A percentile compares a stretch with the other conserved stretches of the same genome.
These are phyloP conservation scores for Corythornis leucogaster DNA, from an alignment of 2,797 vertebrate species.

Conservation along the genomic window DNA sequence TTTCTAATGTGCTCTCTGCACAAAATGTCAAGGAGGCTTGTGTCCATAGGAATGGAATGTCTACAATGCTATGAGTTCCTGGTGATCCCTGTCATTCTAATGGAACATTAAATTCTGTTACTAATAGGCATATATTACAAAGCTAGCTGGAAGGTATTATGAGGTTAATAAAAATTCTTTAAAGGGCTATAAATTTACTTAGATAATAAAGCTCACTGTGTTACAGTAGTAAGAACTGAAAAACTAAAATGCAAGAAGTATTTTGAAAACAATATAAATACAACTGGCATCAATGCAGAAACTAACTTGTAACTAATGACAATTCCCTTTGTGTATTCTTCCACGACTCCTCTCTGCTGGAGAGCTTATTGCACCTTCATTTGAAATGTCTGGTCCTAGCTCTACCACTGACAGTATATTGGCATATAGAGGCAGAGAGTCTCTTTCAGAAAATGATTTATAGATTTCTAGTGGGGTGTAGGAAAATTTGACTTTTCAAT, in stretches of 20 bases:
- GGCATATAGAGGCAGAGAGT: neutral
- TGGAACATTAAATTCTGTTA: neutral
- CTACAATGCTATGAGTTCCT: neutral
- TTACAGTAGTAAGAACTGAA: neutral
- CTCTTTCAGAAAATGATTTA: neutral
- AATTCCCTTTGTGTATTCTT: neutral
- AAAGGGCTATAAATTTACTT: neutral
- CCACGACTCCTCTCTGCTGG: neutral
- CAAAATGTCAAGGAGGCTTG: neutral
- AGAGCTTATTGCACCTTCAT: neutral
- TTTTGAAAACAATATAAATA: neutral
- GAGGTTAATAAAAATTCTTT: neutral
- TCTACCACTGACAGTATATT: neutral
- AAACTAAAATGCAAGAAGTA: neutral
- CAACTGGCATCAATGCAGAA: neutral
- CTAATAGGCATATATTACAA: neutral
- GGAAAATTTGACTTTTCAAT: constrained; percentile 18
- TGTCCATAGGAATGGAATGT: neutral
- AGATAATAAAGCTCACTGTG: neutral
- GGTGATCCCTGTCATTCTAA: constrained; percentile 14
- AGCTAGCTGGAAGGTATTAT: neutral
- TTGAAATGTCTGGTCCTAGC: neutral
- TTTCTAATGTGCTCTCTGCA: neutral
- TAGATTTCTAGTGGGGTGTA: neutral
- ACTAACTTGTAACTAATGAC: neutral